Evolutionary conservation across 2,797 vertebrate genomes (phyloP).

Genomic region (Phoxinus dragarum): DNA sequence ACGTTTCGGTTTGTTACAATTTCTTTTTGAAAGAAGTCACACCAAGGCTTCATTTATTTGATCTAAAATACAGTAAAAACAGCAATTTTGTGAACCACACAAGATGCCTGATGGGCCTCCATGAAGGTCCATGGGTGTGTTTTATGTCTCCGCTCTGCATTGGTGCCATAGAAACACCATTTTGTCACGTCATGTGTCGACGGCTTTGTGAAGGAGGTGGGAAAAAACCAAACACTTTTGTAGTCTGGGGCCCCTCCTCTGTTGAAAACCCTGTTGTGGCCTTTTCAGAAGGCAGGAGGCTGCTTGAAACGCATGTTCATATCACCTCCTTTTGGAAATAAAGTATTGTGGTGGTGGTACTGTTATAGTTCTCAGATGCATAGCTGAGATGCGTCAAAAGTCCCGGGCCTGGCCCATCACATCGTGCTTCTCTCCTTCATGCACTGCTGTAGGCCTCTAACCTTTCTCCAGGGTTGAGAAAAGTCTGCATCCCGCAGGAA

Average conservation of each 20-base stretch:
- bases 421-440: background rate
- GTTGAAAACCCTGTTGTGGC: constrained; percentile 13
- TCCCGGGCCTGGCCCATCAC: background rate
- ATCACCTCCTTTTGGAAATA: background rate
- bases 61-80: background rate
- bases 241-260: constrained; percentile 7
- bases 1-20: background rate
- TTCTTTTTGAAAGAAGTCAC: background rate
- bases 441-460: constrained; percentile 8
- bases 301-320: constrained; percentile 18
- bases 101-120: constrained; percentile 9
- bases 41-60: background rate
- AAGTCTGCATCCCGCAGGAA: constrained; percentile 8
- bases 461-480: constrained; percentile 27
- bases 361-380: background rate
- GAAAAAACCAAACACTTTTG: constrained; percentile 41
- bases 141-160: constrained; percentile 19
- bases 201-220: constrained; percentile 28
- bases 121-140: constrained; percentile 6
- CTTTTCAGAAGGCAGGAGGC: constrained; percentile 35
- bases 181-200: constrained; percentile 33
- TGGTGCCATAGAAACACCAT: constrained; percentile 34
- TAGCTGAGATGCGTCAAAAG: background rate
- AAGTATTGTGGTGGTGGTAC: background rate
- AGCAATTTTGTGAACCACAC: background rate